These are phyloP conservation scores for Hippasteria phrygiana DNA, from an alignment of 53 echinoderm and acorn worm genomes.

Conservation along the genomic window DNA sequence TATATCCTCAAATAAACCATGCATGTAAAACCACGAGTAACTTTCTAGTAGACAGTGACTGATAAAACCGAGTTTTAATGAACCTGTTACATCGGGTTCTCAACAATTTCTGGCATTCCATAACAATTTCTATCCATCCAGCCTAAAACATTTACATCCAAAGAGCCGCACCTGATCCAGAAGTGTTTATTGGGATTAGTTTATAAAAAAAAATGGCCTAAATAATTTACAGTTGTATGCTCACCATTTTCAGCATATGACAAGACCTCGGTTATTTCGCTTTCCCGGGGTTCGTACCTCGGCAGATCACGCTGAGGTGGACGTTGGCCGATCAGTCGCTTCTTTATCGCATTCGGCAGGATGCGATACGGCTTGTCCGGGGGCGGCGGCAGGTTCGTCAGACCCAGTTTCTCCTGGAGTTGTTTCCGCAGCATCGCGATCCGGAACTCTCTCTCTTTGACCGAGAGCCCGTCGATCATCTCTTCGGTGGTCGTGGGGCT, in stretches of 20 bases:
- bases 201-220: too few relatives aligned
- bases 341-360: constrained; percentile 29
- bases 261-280: constrained; percentile 34
- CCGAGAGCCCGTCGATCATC: constrained; percentile 4
- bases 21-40: too few relatives aligned
- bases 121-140: too few relatives aligned
- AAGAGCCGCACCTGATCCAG: too few relatives aligned
- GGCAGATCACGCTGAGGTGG: constrained; percentile 28
- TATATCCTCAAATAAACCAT: too few relatives aligned
- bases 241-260: constrained; percentile 50
- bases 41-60: too few relatives aligned
- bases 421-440: constrained; percentile 26
- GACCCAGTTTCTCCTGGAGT: constrained; percentile 20
- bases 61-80: too few relatives aligned
- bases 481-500: constrained; percentile 1
- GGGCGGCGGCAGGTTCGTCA: background rate
- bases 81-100: too few relatives aligned
- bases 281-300: background rate
- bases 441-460: constrained; percentile 12
- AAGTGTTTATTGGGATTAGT: too few relatives aligned
- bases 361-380: background rate
- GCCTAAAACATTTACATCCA: too few relatives aligned
- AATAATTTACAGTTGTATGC: background rate
- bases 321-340: background rate
- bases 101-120: too few relatives aligned